Conservation (phyloP, 2,113 vertebrate genomes). For the Podiceps cristatus region DNA sequence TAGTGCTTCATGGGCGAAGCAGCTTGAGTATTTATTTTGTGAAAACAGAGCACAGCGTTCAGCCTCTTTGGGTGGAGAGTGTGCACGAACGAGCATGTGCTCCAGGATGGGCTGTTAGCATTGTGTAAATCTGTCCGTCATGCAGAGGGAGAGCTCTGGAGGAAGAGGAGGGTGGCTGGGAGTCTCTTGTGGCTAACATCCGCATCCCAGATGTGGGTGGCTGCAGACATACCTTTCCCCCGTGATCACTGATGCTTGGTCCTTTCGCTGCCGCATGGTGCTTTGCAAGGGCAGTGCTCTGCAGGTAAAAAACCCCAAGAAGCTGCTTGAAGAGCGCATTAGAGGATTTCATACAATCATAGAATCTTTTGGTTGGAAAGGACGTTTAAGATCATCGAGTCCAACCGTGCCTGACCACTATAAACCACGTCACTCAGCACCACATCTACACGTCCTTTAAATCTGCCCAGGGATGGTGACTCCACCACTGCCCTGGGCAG, state of each 20-base stretch:
- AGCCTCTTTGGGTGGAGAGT: background rate
- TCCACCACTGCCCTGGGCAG: too few species aligned
- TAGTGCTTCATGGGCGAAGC: background rate
- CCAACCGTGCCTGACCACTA: too few species aligned
- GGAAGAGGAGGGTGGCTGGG: background rate
- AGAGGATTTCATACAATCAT: background rate
- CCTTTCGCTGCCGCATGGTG: background rate
- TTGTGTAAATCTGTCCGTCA: too few species aligned
- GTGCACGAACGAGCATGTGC: rapidly evolving
- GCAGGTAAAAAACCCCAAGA: too few species aligned
- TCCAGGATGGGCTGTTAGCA: background rate
- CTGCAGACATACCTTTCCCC: background rate
- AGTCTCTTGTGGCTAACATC: too few species aligned
- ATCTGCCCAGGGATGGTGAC: too few species aligned
- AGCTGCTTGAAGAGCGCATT: background rate
- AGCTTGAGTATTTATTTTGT: background rate
- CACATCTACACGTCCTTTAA: too few species aligned
- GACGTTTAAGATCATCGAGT: too few species aligned
- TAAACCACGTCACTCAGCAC: too few species aligned
- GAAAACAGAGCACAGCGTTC: background rate
- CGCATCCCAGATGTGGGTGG: rapidly evolving
- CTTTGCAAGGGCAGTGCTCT: background rate
- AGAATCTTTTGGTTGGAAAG: too few species aligned
- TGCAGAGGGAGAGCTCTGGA: background rate
- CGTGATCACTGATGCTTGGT: rapidly evolving